Evolutionary conservation across 2,113 vertebrate species (phyloP).

Genomic region (Morone chrysops): DNA sequence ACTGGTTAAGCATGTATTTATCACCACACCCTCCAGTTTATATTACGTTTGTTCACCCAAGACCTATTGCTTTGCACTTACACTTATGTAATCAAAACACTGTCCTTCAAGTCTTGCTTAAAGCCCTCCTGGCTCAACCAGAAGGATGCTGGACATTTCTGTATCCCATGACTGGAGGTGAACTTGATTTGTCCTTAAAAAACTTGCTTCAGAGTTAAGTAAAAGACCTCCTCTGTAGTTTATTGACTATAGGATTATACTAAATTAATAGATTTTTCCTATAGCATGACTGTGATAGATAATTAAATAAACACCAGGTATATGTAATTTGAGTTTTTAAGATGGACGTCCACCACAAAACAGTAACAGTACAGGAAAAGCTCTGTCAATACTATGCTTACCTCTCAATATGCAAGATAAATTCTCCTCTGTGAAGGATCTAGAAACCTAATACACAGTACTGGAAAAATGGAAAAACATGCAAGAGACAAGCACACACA

Average conservation of each 20-base stretch:
- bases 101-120: neutral
- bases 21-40: neutral
- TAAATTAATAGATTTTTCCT: neutral
- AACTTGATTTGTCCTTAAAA: too few relatives aligned
- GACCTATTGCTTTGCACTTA: neutral
- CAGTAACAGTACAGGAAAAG: neutral
- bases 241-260: too few relatives aligned
- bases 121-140: neutral
- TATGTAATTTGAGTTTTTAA: neutral
- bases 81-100: too few relatives aligned
- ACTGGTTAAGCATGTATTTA: neutral
- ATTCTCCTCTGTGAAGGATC: conserved; percentile 49
- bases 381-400: conserved; percentile 63
- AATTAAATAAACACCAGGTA: neutral
- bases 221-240: too few relatives aligned
- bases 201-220: neutral
- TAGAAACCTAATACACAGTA: conserved; percentile 56
- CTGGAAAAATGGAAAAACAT: conserved; percentile 49
- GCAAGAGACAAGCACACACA: conserved; percentile 42
- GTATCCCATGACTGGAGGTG: neutral
- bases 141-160: neutral
- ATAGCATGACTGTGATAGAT: neutral
- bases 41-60: neutral
- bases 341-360: neutral
- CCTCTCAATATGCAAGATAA: conserved; percentile 65